Conservation (phyloP, 2,113 vertebrate species). For the Aix galericulata region DNA sequence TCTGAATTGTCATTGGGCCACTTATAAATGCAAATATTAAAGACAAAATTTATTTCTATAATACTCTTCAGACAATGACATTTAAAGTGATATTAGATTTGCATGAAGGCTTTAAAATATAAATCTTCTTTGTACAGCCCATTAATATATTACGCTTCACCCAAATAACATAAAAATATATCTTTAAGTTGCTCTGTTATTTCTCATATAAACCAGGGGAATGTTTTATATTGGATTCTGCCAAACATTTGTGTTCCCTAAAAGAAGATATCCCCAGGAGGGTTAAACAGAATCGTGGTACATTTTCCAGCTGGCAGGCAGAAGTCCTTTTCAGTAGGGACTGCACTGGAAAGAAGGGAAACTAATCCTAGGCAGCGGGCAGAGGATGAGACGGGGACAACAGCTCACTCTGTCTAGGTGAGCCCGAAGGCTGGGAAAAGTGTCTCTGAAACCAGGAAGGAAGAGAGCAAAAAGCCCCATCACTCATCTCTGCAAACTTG, state of each 20-base stretch:
- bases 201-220: slow-evolving; percentile 45
- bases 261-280: not conserved
- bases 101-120: slow-evolving; percentile 59
- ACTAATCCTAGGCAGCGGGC: not conserved
- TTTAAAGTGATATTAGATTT: slow-evolving; percentile 62
- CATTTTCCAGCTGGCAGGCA: not conserved
- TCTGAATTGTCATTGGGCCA: slow-evolving; percentile 63
- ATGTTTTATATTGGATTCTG: slow-evolving; percentile 3
- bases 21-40: slow-evolving; percentile 66
- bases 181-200: slow-evolving; percentile 53
- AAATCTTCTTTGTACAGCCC: slow-evolving; percentile 70
- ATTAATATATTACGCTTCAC: slow-evolving; percentile 64
- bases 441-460: not conserved
- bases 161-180: slow-evolving; percentile 53
- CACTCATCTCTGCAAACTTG: not conserved
- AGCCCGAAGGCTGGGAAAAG: not conserved
- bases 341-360: not conserved
- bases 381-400: not conserved
- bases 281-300: slow-evolving; percentile 51
- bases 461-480: not conserved
- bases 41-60: slow-evolving; percentile 64
- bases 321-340: not conserved
- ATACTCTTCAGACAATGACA: slow-evolving; percentile 56
- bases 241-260: slow-evolving; percentile 52
- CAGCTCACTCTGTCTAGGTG: not conserved